Percentiles rank a stretch among this genome's conserved stretches.
phyloP scores from a whole-genome alignment of 2,888 invertebrate genomes.

The Callinectes sapidus region DNA sequence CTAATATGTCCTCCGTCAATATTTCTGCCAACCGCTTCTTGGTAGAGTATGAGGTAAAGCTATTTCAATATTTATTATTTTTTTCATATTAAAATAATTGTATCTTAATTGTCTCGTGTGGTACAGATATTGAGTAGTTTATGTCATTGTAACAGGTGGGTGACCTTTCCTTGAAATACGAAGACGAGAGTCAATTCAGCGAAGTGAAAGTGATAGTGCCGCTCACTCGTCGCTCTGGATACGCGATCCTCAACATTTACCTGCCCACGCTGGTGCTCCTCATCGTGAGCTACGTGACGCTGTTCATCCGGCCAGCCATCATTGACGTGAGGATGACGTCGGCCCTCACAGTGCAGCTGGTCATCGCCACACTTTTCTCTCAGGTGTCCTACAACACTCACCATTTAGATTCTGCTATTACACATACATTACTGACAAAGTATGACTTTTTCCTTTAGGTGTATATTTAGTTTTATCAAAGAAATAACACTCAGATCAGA shows the following conservation, averaged over 20 bases:
- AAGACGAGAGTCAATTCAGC: constrained; percentile 46
- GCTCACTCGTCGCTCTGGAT: constrained; percentile 62
- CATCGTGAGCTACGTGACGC: constrained; percentile 62
- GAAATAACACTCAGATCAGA: background rate
- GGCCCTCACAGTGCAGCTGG: constrained; percentile 61
- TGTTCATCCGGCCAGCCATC: constrained; percentile 58
- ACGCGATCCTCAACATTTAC: constrained; percentile 72
- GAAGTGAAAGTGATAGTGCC: constrained; percentile 61
- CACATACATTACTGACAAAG: background rate
- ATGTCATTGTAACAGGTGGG: background rate
- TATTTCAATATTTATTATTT: background rate
- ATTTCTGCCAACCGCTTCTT: constrained; percentile 43
- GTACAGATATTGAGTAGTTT: background rate
- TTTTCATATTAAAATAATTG: background rate
- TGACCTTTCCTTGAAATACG: constrained; percentile 4
- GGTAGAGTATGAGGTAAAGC: constrained; percentile 47
- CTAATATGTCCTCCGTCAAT: constrained; percentile 44
- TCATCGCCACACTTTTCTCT: constrained; percentile 63
- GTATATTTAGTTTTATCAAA: background rate
- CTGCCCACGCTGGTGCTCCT: constrained; percentile 69
- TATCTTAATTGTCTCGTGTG: background rate
- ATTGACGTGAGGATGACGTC: constrained; percentile 62
- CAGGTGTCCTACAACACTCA: constrained; percentile 40
- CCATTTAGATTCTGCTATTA: background rate
- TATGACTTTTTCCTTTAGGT: background rate